Evolutionary conservation across 1,140 invertebrate species (phyloP), one percentile per base, ranked within the genome.

Genomic region (Cephus cinctus): DNA sequence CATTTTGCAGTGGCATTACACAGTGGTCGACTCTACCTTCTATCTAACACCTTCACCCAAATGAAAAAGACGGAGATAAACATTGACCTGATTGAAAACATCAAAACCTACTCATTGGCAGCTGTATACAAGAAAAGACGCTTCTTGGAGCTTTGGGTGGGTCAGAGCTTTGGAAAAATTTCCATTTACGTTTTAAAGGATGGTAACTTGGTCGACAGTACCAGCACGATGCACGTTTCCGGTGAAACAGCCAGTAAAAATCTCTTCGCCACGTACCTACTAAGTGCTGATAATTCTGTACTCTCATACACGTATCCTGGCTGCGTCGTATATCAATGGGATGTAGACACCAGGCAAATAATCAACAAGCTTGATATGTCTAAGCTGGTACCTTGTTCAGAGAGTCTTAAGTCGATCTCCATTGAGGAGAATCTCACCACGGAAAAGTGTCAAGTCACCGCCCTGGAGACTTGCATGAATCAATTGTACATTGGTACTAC

Each of bases 331-430:
- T 92, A 92, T 69, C 89, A 92, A 63, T 95, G 91, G 90, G 85
- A 90, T 57, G 71, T 80, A 11, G 65, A 71, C 19, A 79, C 78
- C 0, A 81, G 85, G 53, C 77, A 73, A 16, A 85, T 92, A 45
- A 69, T 88, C 2, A 89, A 90, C 57, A 88, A 90, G 56, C 75
- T 96, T 35, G 92, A 96, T 72, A 94, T 92, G 78, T 93, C 90
- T 2, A 95, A 95, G 74, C 76, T 96, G 42, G 86, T 90, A 40
- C 93, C 93, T 11, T 94, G 92, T 65, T 94, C 90, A 2, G 93
- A 96, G 71, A 93, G 89, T 60, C 74, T 96, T 11, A 90, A 93
- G 61, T 94, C 92, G 9, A 94, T 95, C 45, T 87, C 89, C 22
- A 90, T 95, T 53, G 93, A 96, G 70, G 90, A 94, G 61, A 87